Evolutionary conservation across 2,888 invertebrate species (phyloP).

Genomic region (Platycnemis pennipes): DNA sequence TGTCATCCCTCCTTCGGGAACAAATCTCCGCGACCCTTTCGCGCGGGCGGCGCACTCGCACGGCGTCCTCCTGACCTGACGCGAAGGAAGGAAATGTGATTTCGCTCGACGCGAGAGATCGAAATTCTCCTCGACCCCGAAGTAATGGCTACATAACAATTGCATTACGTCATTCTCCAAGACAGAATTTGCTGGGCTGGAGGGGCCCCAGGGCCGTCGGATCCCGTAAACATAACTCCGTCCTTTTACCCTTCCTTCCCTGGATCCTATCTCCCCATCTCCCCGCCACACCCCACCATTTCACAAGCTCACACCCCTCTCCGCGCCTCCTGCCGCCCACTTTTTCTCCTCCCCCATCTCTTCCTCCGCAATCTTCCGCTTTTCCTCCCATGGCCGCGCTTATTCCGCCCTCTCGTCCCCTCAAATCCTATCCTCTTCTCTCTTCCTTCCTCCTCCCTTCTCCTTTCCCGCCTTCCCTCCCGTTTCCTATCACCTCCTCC

Average conservation of each 20-base stretch:
- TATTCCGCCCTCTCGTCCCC: no score
- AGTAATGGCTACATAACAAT: conserved; percentile 35
- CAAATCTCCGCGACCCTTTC: not conserved
- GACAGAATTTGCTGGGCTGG: not conserved
- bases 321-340: no score
- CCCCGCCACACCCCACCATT: not conserved
- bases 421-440: no score
- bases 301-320: not conserved
- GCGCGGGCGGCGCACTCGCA: not conserved
- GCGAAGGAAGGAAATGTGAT: not conserved
- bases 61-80: not conserved
- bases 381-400: not conserved
- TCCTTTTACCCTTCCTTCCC: not conserved
- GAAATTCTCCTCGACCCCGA: not conserved
- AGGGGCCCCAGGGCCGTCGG: not conserved
- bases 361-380: not conserved
- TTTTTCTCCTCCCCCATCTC: not conserved
- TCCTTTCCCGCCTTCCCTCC: not conserved
- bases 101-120: not conserved
- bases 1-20: not conserved
- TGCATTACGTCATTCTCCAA: conserved; percentile 54
- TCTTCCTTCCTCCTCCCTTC: not conserved
- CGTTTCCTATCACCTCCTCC: no score
- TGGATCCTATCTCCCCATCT: not conserved
- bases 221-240: conserved; percentile 15